A percentile compares a stretch with the other conserved stretches of the same genome.
Evolutionary conservation across 2,797 vertebrate genomes (phyloP).

Genomic region (Anisognathus igniventris): DNA sequence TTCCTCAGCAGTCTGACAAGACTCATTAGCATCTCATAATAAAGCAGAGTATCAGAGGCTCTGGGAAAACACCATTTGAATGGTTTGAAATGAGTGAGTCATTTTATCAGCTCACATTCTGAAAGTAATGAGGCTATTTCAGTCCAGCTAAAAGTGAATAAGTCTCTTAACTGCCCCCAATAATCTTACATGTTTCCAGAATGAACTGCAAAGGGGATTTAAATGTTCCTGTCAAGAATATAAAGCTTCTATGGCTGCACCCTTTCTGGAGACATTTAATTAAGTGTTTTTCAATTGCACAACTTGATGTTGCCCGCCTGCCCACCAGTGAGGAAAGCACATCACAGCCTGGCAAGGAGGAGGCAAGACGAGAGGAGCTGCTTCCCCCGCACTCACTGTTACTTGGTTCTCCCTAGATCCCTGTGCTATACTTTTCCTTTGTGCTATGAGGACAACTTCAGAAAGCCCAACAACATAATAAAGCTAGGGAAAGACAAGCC

Average conservation of each 20-base stretch:
- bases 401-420: slow-evolving; percentile 32
- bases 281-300: neutral
- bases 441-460: slow-evolving; percentile 49
- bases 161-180: neutral
- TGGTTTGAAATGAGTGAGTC: slow-evolving; percentile 36
- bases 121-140: slow-evolving; percentile 50
- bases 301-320: neutral
- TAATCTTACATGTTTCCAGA: neutral
- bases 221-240: neutral
- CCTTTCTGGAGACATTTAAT: slow-evolving; percentile 6
- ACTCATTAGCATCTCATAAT: neutral
- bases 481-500: slow-evolving; percentile 71
- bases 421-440: slow-evolving; percentile 62
- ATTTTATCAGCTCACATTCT: slow-evolving; percentile 33
- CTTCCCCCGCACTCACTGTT: slow-evolving; percentile 23
- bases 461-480: slow-evolving; percentile 70
- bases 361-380: slow-evolving; percentile 43
- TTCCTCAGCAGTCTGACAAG: neutral
- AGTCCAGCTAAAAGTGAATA: neutral
- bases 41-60: neutral
- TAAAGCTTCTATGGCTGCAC: neutral
- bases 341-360: slow-evolving; percentile 11
- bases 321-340: neutral
- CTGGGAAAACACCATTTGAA: neutral
- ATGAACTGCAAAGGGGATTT: neutral